Evolutionary conservation across 2,888 invertebrate genomes (phyloP).

Genomic region (Volucella inflata): DNA sequence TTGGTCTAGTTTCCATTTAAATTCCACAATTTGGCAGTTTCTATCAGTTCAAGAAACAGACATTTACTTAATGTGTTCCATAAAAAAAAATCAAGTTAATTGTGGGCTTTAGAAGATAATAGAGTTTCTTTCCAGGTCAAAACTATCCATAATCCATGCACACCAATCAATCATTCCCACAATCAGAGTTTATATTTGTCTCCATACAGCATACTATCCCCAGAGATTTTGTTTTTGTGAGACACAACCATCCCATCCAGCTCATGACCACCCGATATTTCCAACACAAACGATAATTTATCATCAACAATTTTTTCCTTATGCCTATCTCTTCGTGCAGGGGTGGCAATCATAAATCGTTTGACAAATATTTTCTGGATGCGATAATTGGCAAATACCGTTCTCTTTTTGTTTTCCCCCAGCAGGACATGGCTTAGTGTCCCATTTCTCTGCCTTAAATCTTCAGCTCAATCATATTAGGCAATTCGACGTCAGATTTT

Average conservation of each 20-base stretch:
- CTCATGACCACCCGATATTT: neutral
- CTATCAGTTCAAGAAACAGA: neutral
- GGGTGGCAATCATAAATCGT: slow-evolving; percentile 51
- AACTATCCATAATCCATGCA: slow-evolving; percentile 3
- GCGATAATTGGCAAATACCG: slow-evolving; percentile 42
- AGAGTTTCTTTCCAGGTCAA: slow-evolving; percentile 25
- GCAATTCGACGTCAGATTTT: slow-evolving; percentile 17
- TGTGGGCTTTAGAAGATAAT: slow-evolving; percentile 11
- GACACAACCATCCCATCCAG: slow-evolving; percentile 17
- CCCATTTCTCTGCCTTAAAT: slow-evolving; percentile 36
- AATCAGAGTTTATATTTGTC: slow-evolving; percentile 31
- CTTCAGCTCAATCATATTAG: slow-evolving; percentile 22
- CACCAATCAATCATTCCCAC: slow-evolving; percentile 39
- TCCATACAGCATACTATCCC: neutral
- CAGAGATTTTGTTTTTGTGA: neutral
- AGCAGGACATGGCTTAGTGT: slow-evolving; percentile 7
- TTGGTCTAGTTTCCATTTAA: too few relatives aligned
- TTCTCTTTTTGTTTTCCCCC: slow-evolving; percentile 1
- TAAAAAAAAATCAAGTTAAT: slow-evolving; percentile 11
- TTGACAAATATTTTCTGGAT: slow-evolving; percentile 46
- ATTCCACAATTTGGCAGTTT: too few relatives aligned
- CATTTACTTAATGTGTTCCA: neutral
- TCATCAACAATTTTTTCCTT: slow-evolving; percentile 45
- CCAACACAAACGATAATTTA: slow-evolving; percentile 41
- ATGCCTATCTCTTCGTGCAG: slow-evolving; percentile 10